Evolutionary conservation across 2,113 vertebrate species (phyloP).

Genomic region (Eidolon helvum): DNA sequence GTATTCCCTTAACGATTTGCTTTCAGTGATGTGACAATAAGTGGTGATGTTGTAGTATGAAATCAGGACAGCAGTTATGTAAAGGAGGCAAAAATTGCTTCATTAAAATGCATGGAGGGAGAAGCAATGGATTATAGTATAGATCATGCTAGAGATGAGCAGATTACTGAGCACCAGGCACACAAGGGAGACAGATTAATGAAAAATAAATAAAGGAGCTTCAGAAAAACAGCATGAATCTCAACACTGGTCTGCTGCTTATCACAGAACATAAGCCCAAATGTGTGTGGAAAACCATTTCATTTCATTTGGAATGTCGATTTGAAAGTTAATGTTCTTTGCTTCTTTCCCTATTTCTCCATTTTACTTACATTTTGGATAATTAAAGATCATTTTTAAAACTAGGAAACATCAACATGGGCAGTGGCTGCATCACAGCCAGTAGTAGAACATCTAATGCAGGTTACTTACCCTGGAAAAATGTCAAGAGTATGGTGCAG

Average conservation of each 20-base stretch:
- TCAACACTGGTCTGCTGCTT: background rate
- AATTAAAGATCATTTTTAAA: conserved; percentile 49
- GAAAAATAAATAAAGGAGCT: conserved; percentile 71
- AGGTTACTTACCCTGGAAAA: background rate
- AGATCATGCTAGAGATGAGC: conserved; percentile 54
- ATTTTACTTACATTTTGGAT: conserved; percentile 37
- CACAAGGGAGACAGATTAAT: conserved; percentile 68
- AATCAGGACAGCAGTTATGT: conserved; percentile 55
- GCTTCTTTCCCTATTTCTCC: background rate
- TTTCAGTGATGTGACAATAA: conserved; percentile 66
- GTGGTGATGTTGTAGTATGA: conserved; percentile 45
- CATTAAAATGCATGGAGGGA: conserved; percentile 59
- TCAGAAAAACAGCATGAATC: background rate
- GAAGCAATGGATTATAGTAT: conserved; percentile 53
- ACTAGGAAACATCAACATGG: background rate
- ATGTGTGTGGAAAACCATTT: conserved; percentile 23
- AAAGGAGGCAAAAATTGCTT: conserved; percentile 59
- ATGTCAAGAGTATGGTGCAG: background rate
- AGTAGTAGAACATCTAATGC: background rate
- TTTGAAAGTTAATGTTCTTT: conserved; percentile 55
- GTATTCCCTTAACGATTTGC: conserved; percentile 70
- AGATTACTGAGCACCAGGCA: conserved; percentile 60
- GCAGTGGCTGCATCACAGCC: background rate
- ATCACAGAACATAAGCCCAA: conserved; percentile 18
- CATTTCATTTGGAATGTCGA: conserved; percentile 47